phyloP scores from a whole-genome alignment of 2,888 invertebrate genomes.

The Anorthoa munda region DNA sequence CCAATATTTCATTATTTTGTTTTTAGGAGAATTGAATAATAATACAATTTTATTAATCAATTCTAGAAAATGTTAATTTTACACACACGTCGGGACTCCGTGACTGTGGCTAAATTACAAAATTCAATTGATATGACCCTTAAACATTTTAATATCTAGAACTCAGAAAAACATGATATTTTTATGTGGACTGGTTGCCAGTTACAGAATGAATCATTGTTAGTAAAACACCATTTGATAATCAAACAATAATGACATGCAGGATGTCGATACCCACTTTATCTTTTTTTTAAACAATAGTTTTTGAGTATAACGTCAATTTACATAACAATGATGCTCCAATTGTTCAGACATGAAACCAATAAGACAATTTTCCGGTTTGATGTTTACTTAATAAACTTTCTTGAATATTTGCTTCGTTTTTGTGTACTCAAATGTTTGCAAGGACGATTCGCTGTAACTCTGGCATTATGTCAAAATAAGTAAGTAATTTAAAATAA shows the following conservation, averaged over 20 bases:
- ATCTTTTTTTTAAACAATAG: not conserved
- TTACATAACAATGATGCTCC: conserved; percentile 40
- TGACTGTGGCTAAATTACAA: too few relatives aligned
- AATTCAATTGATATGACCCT: too few relatives aligned
- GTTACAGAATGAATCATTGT: not conserved
- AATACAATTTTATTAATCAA: too few relatives aligned
- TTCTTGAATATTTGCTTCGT: conserved; percentile 16
- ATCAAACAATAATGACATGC: conserved; percentile 1
- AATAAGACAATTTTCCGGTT: conserved; percentile 50
- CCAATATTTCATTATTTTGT: too few relatives aligned
- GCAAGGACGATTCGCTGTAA: conserved; percentile 45
- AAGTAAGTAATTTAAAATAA: too few relatives aligned
- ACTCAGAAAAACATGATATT: too few relatives aligned
- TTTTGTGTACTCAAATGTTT: conserved; percentile 52
- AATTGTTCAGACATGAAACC: conserved; percentile 41
- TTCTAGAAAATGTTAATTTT: too few relatives aligned
- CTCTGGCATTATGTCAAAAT: not conserved
- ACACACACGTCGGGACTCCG: too few relatives aligned
- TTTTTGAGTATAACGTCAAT: conserved; percentile 19
- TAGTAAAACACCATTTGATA: not conserved
- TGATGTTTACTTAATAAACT: conserved; percentile 13
- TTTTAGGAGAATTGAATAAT: too few relatives aligned
- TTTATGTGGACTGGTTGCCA: not conserved
- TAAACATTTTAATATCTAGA: too few relatives aligned
- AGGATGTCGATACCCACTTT: conserved; percentile 7